phyloP scores from a whole-genome alignment of 2,888 invertebrate species.

The Slavum lentiscoides region DNA sequence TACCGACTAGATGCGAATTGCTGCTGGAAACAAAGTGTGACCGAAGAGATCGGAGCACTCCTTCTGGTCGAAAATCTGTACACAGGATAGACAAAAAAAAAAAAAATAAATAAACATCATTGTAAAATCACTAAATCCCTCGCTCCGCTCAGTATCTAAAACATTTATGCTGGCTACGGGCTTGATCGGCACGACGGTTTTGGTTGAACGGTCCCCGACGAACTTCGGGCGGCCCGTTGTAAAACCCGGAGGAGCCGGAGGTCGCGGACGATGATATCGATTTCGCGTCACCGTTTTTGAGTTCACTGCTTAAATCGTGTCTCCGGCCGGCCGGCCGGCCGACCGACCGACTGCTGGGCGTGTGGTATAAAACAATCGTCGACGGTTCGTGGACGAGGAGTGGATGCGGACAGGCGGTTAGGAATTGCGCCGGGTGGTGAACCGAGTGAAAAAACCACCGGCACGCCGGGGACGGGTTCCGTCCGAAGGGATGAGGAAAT shows the following conservation, averaged over 20 bases:
- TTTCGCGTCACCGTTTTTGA: slow-evolving; percentile 41
- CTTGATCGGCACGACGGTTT: slow-evolving; percentile 6
- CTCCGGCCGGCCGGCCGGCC: neutral
- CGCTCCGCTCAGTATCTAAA: too few relatives aligned
- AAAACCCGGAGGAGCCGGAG: neutral
- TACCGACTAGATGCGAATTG: too few relatives aligned
- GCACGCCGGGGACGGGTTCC: neutral
- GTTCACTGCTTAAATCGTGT: slow-evolving; percentile 41
- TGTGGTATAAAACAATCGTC: slow-evolving; percentile 24
- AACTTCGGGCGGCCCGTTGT: neutral
- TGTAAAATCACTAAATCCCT: too few relatives aligned
- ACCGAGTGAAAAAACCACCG: slow-evolving; percentile 29
- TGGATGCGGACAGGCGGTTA: neutral
- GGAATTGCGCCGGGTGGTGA: slow-evolving; percentile 5
- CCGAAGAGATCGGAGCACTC: too few relatives aligned
- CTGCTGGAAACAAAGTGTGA: too few relatives aligned
- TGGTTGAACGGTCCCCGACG: slow-evolving; percentile 9
- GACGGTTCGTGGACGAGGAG: too few relatives aligned
- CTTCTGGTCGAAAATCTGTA: too few relatives aligned
- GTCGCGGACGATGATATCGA: slow-evolving; percentile 24
- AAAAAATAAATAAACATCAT: too few relatives aligned
- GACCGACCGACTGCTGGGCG: neutral
- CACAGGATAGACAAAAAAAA: too few relatives aligned
- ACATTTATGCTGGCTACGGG: too few relatives aligned
- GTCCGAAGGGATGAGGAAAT: neutral